Base-by-base conservation (phyloP, 1,140 invertebrate species). In the Pseudomyrmex concolor region DNA sequence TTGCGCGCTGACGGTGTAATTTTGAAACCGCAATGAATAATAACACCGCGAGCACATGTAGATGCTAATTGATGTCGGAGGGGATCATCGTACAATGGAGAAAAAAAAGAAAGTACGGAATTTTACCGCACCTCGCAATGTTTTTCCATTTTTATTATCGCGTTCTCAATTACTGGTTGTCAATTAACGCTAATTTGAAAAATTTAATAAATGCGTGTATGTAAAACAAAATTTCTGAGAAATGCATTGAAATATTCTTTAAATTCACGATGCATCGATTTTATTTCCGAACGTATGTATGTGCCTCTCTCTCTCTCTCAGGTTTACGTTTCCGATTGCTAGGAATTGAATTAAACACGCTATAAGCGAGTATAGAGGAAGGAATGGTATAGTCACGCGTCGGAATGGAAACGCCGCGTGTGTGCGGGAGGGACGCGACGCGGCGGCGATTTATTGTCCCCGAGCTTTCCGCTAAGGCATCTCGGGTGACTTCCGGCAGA, bases 401-500 rank as follows among this genome's bases (percentile, higher is more conserved):
- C 50, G 57, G 34, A 17, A 34, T 60, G 45, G 45, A 57, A 76
- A 57, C 54, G 34, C 34, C 5, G 34, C 5, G 34, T 22, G 57
- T 22, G 57, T 25, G 64, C 51, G 51, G 59, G 34, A 34, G 34
- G 34, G 34, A 5, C 34, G 45, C 77, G 77, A 84, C 84, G 83
- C 77, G 70, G 85, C 84, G 86, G 85, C 84, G 86, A 93, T 93
- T 92, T 93, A 93, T 93, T 91, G 92, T 91, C 81, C 34, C 85
- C 78, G 82, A 84, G 88, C 88, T 91, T 94, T 93, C 91, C 92
- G 91, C 91, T 92, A 90, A 88, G 91, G 90, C 92, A 93, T 93
- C 92, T 90, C 77, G 87, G 89, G 89, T 88, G 92, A 94, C 92
- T 94, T 94, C 93, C 92, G 93, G 92, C 88, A 91, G 89, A 89